A percentile compares a stretch with the other conserved stretches of the same genome.
Conservation (phyloP, 2,113 vertebrate genomes). For the Crypturellus undulatus region DNA sequence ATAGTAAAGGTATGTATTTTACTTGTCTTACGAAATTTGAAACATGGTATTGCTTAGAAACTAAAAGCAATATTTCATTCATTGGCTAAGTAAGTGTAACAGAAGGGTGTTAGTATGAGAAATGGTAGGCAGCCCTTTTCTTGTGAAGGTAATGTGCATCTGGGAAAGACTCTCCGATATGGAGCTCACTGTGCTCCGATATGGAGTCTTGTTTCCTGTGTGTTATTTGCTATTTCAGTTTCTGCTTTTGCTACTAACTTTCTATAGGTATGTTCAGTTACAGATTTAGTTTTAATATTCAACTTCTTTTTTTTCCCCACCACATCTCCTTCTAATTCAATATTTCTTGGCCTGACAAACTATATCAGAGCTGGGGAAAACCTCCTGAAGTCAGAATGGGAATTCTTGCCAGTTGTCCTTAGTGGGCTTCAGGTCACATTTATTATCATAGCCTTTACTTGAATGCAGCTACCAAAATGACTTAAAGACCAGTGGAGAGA, state of each 20-base stretch:
- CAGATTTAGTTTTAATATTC: neutral
- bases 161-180: neutral
- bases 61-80: neutral
- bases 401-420: neutral
- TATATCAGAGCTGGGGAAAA: neutral
- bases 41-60: neutral
- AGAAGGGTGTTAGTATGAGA: neutral
- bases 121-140: neutral
- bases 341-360: neutral
- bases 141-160: neutral
- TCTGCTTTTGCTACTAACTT: neutral
- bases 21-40: neutral
- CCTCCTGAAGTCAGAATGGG: neutral
- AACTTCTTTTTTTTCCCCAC: neutral
- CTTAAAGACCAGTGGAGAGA: neutral
- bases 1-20: neutral
- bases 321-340: neutral
- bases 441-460: neutral
- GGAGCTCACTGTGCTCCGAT: neutral
- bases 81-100: neutral
- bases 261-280: neutral
- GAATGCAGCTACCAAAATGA: neutral
- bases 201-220: fast-evolving
- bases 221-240: neutral
- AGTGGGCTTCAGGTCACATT: neutral